Conservation (phyloP, 2,797 vertebrate species). For the Anabacerthia variegaticeps region DNA sequence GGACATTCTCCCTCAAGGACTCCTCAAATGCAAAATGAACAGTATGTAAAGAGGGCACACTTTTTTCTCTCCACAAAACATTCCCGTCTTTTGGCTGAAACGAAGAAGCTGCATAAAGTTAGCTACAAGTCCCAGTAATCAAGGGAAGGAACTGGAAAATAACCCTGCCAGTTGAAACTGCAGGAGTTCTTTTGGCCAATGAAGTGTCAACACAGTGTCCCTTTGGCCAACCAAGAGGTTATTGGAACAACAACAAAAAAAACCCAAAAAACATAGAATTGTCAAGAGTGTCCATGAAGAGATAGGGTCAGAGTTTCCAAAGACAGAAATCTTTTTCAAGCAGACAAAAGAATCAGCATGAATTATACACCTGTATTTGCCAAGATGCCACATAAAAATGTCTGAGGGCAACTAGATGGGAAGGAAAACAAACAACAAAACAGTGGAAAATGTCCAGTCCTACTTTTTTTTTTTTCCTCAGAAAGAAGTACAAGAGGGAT, state of each 20-base stretch:
- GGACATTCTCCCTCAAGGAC: neutral
- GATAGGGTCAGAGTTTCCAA: neutral
- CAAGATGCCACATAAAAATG: neutral
- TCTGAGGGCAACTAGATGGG: neutral
- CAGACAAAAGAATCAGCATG: slow-evolving; percentile 6
- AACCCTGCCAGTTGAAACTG: slow-evolving; percentile 35
- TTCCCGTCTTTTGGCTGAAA: slow-evolving; percentile 24
- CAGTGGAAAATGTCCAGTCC: neutral
- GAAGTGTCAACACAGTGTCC: slow-evolving; percentile 9
- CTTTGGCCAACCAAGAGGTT: neutral
- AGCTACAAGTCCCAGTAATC: slow-evolving; percentile 15
- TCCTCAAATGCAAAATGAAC: slow-evolving; percentile 28
- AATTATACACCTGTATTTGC: slow-evolving; percentile 18
- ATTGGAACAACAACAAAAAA: neutral
- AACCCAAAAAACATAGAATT: neutral
- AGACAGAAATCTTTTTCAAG: neutral
- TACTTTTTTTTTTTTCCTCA: neutral
- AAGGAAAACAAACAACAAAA: neutral
- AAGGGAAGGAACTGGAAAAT: slow-evolving; percentile 28
- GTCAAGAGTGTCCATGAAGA: neutral
- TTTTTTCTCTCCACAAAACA: neutral
- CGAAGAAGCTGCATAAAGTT: slow-evolving; percentile 7
- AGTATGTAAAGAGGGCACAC: neutral
- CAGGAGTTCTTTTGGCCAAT: slow-evolving; percentile 30
- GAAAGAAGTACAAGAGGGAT: neutral